Evolutionary conservation across 2,797 vertebrate species (phyloP), one percentile per base, ranked within the genome.

Genomic region (Danio albolineatus): DNA sequence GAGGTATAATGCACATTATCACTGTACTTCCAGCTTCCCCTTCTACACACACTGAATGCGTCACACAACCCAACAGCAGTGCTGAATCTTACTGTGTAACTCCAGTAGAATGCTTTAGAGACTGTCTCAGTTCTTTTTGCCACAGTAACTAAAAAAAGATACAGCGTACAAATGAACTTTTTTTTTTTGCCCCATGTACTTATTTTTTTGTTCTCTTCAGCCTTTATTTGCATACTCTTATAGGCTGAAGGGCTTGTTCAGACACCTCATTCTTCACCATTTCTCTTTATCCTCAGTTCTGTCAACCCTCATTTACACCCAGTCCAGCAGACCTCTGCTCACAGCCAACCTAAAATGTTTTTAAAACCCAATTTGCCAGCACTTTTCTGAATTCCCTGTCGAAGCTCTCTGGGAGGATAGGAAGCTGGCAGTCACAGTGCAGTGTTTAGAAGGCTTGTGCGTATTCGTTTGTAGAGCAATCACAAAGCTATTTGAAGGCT

Each of bases 251-350:
- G 79, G 54, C 51, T 76, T 79, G 64, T 75, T 84, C 69, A 76
- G 59, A 56, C 66, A 10, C 67, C 66, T 73, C 82, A 85, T 84
- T 72, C 54, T 69, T 60, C 44, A 39, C 61, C 64, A 78, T 82
- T 72, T 56, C 70, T 83, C 46, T 57, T 85, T 81, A 81, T 82
- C 71, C 71, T 85, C 53, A 76, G 73, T 80, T 85, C 75, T 84
- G 78, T 85, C 82, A 80, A 80, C 77, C 65, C 62, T 80, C 83
- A 85, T 86, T 78, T 80, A 79, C 54, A 78, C 59, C 48, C 69
- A 46, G 57, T 16, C 61, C 65, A 66, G 67, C 76, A 69, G 73
- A 73, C 53, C 74, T 46, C 48, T 75, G 19, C 76, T 66, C 39
- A 10, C 51, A 80, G 73, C 62, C 48, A 16, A 61, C 41, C 61